These are phyloP conservation scores for Podarcis raffonei DNA, from an alignment of 2,113 vertebrate species.

Conservation along the genomic window DNA sequence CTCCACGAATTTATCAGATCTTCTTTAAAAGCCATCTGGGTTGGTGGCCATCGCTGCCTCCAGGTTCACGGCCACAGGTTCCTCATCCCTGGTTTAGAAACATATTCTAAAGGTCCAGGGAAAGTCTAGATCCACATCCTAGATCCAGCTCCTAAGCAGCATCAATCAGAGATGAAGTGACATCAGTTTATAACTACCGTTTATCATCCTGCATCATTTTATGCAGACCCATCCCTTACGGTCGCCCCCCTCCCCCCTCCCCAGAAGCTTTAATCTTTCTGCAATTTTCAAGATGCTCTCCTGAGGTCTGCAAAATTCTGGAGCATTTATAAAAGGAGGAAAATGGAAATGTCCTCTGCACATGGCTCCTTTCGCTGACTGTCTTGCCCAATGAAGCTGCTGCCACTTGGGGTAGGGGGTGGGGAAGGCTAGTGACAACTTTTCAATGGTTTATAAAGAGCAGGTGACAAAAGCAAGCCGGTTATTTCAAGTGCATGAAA, in stretches of 20 bases:
- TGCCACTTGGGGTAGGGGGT: not conserved
- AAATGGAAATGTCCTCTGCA: constrained; percentile 27
- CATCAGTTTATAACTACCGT: constrained; percentile 26
- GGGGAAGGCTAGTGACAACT: not conserved
- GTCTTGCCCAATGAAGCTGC: not conserved
- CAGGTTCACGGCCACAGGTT: not conserved
- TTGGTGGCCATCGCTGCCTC: too few species aligned
- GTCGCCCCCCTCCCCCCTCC: not conserved
- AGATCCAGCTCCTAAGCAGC: constrained; percentile 48
- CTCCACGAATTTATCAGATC: too few species aligned
- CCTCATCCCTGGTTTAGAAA: constrained; percentile 2
- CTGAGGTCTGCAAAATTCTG: constrained; percentile 12
- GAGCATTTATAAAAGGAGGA: constrained; percentile 9
- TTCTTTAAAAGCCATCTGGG: too few species aligned
- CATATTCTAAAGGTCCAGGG: constrained; percentile 50
- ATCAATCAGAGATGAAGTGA: constrained; percentile 44
- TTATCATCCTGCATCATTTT: not conserved
- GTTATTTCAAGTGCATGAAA: constrained; percentile 26
- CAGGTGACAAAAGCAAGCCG: constrained; percentile 14
- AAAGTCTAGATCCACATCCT: constrained; percentile 42
- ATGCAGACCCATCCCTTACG: not conserved
- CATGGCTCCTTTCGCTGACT: constrained; percentile 6
- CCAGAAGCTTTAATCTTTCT: constrained; percentile 15
- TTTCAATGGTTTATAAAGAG: constrained; percentile 21
- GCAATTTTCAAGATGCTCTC: constrained; percentile 13